Base-by-base conservation (phyloP, 1,140 invertebrate species). In the Drosophila rufa region DNA sequence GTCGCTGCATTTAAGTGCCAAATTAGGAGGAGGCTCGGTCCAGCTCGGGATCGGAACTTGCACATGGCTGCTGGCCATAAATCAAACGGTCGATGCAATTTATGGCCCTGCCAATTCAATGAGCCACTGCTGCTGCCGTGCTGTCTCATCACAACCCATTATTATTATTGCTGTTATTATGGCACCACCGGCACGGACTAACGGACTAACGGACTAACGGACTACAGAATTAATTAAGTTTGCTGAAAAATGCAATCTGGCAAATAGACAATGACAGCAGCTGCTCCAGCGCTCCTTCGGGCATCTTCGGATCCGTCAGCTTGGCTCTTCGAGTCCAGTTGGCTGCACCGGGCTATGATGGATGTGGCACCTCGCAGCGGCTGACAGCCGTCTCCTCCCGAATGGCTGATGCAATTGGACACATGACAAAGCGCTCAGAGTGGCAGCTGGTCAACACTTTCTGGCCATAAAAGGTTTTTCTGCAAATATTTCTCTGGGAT, bases 1-100 rank as follows among this genome's bases (percentile, higher is more conserved):
- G 84, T 87, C 77, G 68, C 56, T 87, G 84, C 84, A 89, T 87
- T 87, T 87, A 87, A 87, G 84, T 89, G 84, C 84, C 84, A 89
- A 87, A 89, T 87, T 89, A 89, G 77, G 68, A 74, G 69, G 46
- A 51, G 56, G 42, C 77, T 58, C 40, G 45, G 67, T 30, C 53
- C 69, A 22, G 47, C 33, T 36, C 33, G 9, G 30, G 17, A 45
- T 64, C 57, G 30, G 22, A 3, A n/a, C 62, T 68, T 86, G 80
- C 80, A 83, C 58, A 74, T 75, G 80, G 68, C 68, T 60, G 50
- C 40, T 53, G 62, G 66, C 50, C 64, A 87, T 89, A 78, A 80
- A 80, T 87, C 76, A 77, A 77, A 33, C 36, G 64, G 48, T 62
- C 64, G 56, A 73, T 87, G 83, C 67, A 87, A 73, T 87, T 87